phyloP scores from a whole-genome alignment of 2,113 vertebrate genomes.

The Maccullochella peelii region DNA sequence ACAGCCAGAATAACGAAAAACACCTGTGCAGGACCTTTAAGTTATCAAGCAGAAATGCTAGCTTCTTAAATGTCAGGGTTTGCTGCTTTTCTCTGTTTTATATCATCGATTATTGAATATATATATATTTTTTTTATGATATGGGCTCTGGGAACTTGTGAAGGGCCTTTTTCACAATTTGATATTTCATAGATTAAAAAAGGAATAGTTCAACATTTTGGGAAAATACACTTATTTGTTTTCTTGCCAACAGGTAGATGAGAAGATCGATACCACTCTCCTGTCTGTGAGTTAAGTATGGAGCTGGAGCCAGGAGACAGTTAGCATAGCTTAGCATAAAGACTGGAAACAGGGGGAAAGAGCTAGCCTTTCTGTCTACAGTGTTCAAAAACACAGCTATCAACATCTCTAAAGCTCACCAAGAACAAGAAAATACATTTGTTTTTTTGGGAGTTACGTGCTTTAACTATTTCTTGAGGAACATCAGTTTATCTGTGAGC shows the following conservation, averaged over 20 bases:
- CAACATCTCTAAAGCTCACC: not conserved
- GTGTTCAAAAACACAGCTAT: not conserved
- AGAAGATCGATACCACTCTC: not conserved
- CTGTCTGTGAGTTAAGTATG: too few species aligned
- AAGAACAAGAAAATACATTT: not conserved
- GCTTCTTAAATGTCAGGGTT: not conserved
- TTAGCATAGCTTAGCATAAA: not conserved
- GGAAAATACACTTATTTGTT: not conserved
- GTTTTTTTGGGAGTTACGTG: too few species aligned
- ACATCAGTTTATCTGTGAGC: not conserved
- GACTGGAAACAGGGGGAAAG: not conserved
- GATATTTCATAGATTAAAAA: not conserved
- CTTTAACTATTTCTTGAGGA: too few species aligned
- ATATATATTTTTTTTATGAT: too few species aligned
- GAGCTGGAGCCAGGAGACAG: too few species aligned
- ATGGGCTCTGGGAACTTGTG: not conserved
- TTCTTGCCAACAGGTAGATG: not conserved
- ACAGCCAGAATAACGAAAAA: not conserved
- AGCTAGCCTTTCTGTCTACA: not conserved
- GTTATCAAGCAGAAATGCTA: not conserved
- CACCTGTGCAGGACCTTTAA: not conserved
- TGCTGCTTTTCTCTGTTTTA: not conserved
- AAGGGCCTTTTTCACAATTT: not conserved
- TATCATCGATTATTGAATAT: not conserved
- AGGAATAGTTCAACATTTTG: not conserved